Evolutionary conservation across 2,113 vertebrate species (phyloP), one percentile per base, ranked within the genome.

Genomic region (Globicephala melas): DNA sequence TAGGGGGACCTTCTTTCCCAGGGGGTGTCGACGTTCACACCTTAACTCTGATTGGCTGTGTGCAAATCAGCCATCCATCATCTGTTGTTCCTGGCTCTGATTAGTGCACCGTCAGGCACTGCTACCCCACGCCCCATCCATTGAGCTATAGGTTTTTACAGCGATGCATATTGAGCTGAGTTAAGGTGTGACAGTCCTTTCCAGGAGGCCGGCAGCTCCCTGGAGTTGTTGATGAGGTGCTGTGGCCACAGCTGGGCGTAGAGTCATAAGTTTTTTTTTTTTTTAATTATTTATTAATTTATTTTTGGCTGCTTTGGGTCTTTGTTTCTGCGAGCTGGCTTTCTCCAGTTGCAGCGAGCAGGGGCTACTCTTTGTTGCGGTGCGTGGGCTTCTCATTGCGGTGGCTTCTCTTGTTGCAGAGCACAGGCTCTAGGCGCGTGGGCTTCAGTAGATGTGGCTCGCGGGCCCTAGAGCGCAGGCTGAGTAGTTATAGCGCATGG

Each of bases 401-500:
- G 53, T 53, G 53, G 15, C 53, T 53, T 53, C 15, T 53, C 14
- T 53, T 53, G 53, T 17, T 6, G 53, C 15, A 0, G 53, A 53
- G 53, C 53, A 53, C 0, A 1, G 53, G 53, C 53, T 53, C 53
- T 53, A 53, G 53, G 15, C 53, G 50, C 14, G 15, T 1, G 14
- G 50, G 50, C 5, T 6, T 53, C 53, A 53, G 53, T 53, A 53
- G 15, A 17, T 53, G 53, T 53, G 53, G 53, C 53, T 53, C 15
- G 15, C 15, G 15, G 53, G 53, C 53, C 17, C 53, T 53, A 53
- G 53, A 53, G 15, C 5, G 53, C 53, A 53, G 53, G 53, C 53
- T 53, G 1, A 53, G 53, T 53, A 53, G 53, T 53, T 53, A 1
- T 6, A 15, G 53, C 1, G 1, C 53, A 53, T 0, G 53, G 50